A percentile compares a stretch with the other conserved stretches of the same genome.
phyloP scores from a whole-genome alignment of 2,113 vertebrate genomes.

The Poecile atricapillus region DNA sequence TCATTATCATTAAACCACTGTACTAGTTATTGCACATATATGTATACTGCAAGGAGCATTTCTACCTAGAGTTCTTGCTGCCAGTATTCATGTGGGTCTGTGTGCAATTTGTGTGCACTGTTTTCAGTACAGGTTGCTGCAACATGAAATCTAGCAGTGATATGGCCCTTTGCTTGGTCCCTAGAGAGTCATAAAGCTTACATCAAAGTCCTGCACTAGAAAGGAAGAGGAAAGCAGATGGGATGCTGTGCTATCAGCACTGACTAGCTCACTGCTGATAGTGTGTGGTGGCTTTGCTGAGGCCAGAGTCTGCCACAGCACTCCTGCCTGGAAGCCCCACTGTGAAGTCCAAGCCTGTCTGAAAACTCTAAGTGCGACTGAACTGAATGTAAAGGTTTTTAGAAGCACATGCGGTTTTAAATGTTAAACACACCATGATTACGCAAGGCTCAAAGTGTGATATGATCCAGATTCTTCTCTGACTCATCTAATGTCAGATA shows the following conservation, averaged over 20 bases:
- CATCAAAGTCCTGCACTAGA: background rate
- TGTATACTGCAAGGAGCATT: background rate
- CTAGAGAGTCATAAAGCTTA: background rate
- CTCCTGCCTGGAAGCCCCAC: background rate
- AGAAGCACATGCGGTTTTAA: background rate
- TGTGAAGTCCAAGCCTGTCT: background rate
- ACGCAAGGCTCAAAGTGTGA: background rate
- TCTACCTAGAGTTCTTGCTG: background rate
- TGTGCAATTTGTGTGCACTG: background rate
- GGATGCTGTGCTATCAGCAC: background rate
- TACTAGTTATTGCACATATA: background rate
- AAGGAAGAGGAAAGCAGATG: background rate
- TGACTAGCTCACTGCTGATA: background rate
- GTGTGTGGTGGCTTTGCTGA: background rate
- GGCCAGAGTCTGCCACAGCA: background rate
- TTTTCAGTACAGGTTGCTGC: background rate
- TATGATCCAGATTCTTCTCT: slow-evolving; percentile 15
- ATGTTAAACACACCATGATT: background rate
- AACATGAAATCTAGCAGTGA: background rate
- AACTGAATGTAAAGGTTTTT: background rate
- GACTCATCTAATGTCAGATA: background rate
- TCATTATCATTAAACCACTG: background rate
- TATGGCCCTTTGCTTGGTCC: background rate
- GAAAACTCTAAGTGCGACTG: background rate
- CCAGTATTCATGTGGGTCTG: background rate